Evolutionary conservation across 1,140 invertebrate genomes (phyloP).

Genomic region (Drosophila truncata): DNA sequence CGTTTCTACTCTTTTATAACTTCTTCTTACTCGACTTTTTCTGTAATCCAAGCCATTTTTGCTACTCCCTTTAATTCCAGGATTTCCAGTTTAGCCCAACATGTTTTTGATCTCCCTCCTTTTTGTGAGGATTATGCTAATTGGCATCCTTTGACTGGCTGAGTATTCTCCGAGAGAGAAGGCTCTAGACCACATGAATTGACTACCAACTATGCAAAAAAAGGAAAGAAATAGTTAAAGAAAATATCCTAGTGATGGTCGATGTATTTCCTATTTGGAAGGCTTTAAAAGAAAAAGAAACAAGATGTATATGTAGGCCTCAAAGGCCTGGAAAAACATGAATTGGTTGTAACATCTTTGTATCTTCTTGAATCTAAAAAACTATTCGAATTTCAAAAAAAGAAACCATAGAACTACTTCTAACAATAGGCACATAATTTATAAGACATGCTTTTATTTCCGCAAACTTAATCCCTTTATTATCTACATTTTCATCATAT

Average conservation of each 20-base stretch:
- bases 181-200: constrained; percentile 6
- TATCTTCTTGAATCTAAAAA: neutral
- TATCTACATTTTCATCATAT: constrained; percentile 1
- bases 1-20: neutral
- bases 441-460: neutral
- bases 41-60: neutral
- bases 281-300: neutral
- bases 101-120: neutral
- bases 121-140: constrained; percentile 28
- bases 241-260: too few species aligned
- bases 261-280: neutral
- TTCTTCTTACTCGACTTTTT: neutral
- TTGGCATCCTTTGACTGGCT: constrained; percentile 29
- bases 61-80: neutral
- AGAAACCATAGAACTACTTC: neutral
- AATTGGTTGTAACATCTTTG: neutral
- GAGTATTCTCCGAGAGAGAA: neutral
- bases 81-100: neutral
- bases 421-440: neutral
- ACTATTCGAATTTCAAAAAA: neutral
- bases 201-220: neutral
- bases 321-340: neutral
- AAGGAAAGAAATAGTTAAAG: neutral
- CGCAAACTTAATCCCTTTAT: constrained; percentile 2
- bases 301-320: too few species aligned